These are phyloP conservation scores for Florisuga fusca DNA, from an alignment of 2,797 vertebrate genomes.

Conservation along the genomic window DNA sequence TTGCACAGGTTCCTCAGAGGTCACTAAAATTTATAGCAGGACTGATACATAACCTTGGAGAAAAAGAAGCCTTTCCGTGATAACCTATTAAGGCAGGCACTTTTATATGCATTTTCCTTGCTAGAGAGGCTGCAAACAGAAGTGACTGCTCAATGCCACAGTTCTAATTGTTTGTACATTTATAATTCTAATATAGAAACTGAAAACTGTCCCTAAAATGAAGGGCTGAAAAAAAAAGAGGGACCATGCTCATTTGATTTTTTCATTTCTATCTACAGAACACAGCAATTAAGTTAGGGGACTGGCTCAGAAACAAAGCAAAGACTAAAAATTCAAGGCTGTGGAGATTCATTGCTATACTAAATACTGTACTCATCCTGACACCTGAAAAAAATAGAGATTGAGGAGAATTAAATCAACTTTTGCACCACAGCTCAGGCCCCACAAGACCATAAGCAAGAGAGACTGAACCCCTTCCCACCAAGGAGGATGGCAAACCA, in stretches of 20 bases:
- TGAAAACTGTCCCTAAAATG: background rate
- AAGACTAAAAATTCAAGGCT: background rate
- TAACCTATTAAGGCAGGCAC: background rate
- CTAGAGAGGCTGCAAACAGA: background rate
- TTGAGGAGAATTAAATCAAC: slow-evolving; percentile 10
- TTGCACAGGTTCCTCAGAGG: background rate
- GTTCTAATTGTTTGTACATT: background rate
- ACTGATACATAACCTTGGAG: background rate
- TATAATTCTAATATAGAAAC: background rate
- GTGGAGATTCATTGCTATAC: background rate
- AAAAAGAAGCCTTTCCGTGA: background rate
- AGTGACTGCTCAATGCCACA: background rate
- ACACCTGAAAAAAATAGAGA: background rate
- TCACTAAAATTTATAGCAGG: slow-evolving; percentile 51
- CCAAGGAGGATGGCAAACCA: background rate
- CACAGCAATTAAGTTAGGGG: background rate
- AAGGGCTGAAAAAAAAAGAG: background rate
- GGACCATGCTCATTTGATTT: background rate
- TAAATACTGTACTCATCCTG: background rate
- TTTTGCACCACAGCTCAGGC: slow-evolving; percentile 9
- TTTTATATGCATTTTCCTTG: background rate
- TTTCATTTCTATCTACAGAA: background rate
- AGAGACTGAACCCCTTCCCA: background rate
- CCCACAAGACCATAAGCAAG: background rate
- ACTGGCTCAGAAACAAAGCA: background rate